Base-by-base conservation (phyloP, 2,797 vertebrate genomes). In the Enteromius thamalakanensis region DNA sequence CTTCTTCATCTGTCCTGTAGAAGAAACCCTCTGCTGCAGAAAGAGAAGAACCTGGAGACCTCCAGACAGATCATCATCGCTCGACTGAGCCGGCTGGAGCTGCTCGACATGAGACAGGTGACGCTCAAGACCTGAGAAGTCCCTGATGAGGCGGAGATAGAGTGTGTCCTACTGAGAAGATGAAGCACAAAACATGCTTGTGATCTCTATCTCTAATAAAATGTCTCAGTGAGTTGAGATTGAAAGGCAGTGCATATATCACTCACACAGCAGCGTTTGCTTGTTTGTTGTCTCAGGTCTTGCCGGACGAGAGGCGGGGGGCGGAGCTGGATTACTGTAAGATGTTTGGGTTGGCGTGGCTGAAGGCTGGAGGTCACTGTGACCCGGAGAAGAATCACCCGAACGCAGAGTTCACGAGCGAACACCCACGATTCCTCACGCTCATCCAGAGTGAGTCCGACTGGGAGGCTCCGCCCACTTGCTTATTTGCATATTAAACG, bases 281-380 rank as follows among this genome's bases (percentile, higher is more conserved):
- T 49, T 17, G 47, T 5, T 71, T 40, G 10, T 19, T 34, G 37
- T 40, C 37, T 80, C 87, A 99, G 97, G 91, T 99, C 82, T 47
- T 80, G 2, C 87, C 89, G 0, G 92, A 95, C 3, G 97, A 98
- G 78, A 89, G 97, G 86, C 95, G 87, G 86, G 97, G 97, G 84
- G 97, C 97, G 3, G 98, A 99, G 93, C 94, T 97, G 0, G 98
- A 99, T 88, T 99, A 99, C 90, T 93, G 96, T 6, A 99, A 96
- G 92, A 94, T 94, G 91, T 99, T 96, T 84, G 97, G 97, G 2
- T 91, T 84, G 3, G 95, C 95, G 32, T 99, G 97, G 97, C 88
- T 97, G 81, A 91, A 93, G 87, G 94, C 95, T 0, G 96, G 96
- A 1, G 97, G 96, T 1, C 90, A 94, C 34, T 90, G 91, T 65